Percentiles rank a stretch among this genome's conserved stretches.
These are phyloP conservation scores for Caenorhabditis imperialis DNA, from an alignment of 2,888 invertebrate species.

Conservation along the genomic window DNA sequence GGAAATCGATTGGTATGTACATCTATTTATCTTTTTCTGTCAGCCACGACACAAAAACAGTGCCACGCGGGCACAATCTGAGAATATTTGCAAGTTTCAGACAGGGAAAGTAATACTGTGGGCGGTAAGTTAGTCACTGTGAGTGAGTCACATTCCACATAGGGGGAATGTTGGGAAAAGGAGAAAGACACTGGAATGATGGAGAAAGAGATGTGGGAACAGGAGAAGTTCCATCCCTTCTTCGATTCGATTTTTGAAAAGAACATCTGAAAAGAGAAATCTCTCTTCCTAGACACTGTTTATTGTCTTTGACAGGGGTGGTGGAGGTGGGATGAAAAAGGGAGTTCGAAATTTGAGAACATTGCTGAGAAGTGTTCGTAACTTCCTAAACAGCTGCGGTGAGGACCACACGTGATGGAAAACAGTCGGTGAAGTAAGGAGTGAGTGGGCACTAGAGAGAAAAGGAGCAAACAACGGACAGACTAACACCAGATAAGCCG, in stretches of 20 bases:
- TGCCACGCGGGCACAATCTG: too few species aligned
- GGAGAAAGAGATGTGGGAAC: too few species aligned
- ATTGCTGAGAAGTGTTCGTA: too few species aligned
- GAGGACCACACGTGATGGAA: constrained; percentile 27
- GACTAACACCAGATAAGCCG: constrained; percentile 20
- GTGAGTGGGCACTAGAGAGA: constrained; percentile 15
- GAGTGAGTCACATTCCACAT: constrained; percentile 6
- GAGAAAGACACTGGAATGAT: too few species aligned
- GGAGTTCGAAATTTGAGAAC: neutral
- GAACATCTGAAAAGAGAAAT: too few species aligned
- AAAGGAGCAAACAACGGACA: constrained; percentile 41
- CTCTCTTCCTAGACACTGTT: too few species aligned
- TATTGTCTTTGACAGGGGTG: too few species aligned
- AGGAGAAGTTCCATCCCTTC: too few species aligned
- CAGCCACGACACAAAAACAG: neutral
- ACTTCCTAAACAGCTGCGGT: too few species aligned
- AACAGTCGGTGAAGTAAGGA: constrained; percentile 3
- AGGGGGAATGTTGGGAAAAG: neutral
- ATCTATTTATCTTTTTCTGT: constrained; percentile 47
- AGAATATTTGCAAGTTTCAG: too few species aligned
- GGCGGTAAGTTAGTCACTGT: neutral
- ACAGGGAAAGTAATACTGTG: too few species aligned
- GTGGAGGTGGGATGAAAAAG: neutral
- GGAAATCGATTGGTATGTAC: constrained; percentile 47
- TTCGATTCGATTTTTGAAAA: too few species aligned